These are phyloP conservation scores for Cydia strobilella DNA, from an alignment of 1,140 invertebrate species.

Conservation along the genomic window DNA sequence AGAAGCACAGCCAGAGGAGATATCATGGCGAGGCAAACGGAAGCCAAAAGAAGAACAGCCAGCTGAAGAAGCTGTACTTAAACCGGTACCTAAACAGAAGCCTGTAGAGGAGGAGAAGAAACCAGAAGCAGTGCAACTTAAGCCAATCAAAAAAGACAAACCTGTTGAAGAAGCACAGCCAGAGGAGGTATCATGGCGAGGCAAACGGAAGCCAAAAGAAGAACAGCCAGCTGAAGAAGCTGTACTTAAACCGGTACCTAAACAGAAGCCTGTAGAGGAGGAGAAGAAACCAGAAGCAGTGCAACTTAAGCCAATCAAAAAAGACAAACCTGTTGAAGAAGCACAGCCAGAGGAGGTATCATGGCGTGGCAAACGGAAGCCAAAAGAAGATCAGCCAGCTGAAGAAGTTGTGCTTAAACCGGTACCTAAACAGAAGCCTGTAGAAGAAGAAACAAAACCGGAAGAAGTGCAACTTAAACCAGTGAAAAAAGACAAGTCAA, in stretches of 20 bases:
- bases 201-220: slow-evolving; percentile 11
- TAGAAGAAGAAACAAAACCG: slow-evolving; percentile 17
- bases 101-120: slow-evolving; percentile 42
- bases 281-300: slow-evolving; percentile 64
- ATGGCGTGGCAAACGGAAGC: slow-evolving; percentile 21
- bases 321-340: slow-evolving; percentile 27
- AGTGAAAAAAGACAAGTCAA: slow-evolving; percentile 2
- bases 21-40: slow-evolving; percentile 35
- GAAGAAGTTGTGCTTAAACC: slow-evolving; percentile 32
- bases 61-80: slow-evolving; percentile 13
- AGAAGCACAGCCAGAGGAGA: slow-evolving; percentile 1
- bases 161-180: slow-evolving; percentile 17
- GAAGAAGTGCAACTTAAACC: slow-evolving; percentile 24
- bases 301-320: slow-evolving; percentile 56
- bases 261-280: slow-evolving; percentile 20
- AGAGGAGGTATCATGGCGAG: slow-evolving; percentile 30
- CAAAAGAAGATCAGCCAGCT: slow-evolving; percentile 15
- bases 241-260: slow-evolving; percentile 29
- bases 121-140: slow-evolving; percentile 58
- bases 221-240: slow-evolving; percentile 29
- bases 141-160: slow-evolving; percentile 48
- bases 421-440: slow-evolving; percentile 25
- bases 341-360: slow-evolving; percentile 16
- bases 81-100: slow-evolving; percentile 16
- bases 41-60: slow-evolving; percentile 65